A percentile compares a stretch with the other conserved stretches of the same genome.
Conservation (phyloP, 2,113 vertebrate species). For the Accipiter virgatus region DNA sequence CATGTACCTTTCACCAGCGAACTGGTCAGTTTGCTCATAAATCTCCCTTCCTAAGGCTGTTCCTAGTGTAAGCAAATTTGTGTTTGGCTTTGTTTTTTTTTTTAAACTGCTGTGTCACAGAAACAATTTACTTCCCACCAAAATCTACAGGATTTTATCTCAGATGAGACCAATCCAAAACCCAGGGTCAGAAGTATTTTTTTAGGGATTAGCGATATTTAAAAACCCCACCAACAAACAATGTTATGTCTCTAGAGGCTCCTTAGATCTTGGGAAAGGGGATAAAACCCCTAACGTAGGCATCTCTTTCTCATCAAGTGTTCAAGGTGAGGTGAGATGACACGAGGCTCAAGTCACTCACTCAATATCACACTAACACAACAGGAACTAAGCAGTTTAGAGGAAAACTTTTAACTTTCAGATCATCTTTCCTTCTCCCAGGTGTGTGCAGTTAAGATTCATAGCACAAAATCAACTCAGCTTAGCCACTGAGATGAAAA, state of each 20-base stretch:
- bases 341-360: neutral
- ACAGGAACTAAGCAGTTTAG: neutral
- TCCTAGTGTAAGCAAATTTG: neutral
- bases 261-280: neutral
- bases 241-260: neutral
- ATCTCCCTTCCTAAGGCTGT: neutral
- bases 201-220: neutral
- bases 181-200: neutral
- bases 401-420: neutral
- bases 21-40: neutral
- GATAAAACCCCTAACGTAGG: neutral
- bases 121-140: neutral
- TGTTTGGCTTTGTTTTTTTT: neutral
- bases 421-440: neutral
- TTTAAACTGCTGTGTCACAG: neutral
- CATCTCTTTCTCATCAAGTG: neutral
- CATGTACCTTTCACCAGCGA: neutral
- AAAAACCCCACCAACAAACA: neutral
- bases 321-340: neutral
- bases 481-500: neutral
- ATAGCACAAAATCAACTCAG: neutral
- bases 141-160: neutral
- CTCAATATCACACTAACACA: neutral
- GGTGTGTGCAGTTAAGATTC: neutral
- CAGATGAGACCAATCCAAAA: neutral